These are phyloP conservation scores for Neosalanx taihuensis DNA, from an alignment of 2,797 vertebrate species.

Conservation along the genomic window DNA sequence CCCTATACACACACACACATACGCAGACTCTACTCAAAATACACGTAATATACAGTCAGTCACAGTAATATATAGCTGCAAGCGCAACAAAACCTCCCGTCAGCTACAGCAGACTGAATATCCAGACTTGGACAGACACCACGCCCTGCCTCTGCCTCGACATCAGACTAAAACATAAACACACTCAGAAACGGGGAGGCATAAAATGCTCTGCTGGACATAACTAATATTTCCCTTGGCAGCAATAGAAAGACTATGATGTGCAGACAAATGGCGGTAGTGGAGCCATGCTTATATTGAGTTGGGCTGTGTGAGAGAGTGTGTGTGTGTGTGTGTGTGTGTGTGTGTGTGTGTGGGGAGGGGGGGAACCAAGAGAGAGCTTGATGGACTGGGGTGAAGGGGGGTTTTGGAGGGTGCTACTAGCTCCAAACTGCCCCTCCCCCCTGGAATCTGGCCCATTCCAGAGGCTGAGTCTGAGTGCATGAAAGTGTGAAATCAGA, in stretches of 20 bases:
- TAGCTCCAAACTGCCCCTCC: slow-evolving; percentile 30
- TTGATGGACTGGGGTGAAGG: slow-evolving; percentile 9
- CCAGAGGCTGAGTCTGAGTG: slow-evolving; percentile 59
- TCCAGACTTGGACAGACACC: slow-evolving; percentile 41
- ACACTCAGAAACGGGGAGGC: slow-evolving; percentile 23
- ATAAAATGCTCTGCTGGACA: slow-evolving; percentile 46
- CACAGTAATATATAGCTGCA: slow-evolving; percentile 23
- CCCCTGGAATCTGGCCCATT: slow-evolving; percentile 59
- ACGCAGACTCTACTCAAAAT: slow-evolving; percentile 27
- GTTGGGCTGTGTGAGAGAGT: slow-evolving; percentile 12
- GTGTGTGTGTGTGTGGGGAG: not conserved
- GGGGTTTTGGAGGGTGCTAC: slow-evolving; percentile 10
- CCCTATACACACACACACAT: not conserved
- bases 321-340: not conserved
- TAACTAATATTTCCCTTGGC: slow-evolving; percentile 52
- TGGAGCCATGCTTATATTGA: not conserved
- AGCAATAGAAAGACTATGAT: slow-evolving; percentile 24
- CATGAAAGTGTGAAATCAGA: slow-evolving; percentile 75
- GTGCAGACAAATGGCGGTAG: slow-evolving; percentile 22
- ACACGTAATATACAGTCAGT: slow-evolving; percentile 18
- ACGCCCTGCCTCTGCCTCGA: slow-evolving; percentile 58
- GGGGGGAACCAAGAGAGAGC: not conserved
- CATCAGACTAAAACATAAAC: slow-evolving; percentile 63
- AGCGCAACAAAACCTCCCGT: slow-evolving; percentile 19
- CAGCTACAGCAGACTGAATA: slow-evolving; percentile 25